phyloP scores from a whole-genome alignment of 2,888 invertebrate species.

The Tholera decimalis region DNA sequence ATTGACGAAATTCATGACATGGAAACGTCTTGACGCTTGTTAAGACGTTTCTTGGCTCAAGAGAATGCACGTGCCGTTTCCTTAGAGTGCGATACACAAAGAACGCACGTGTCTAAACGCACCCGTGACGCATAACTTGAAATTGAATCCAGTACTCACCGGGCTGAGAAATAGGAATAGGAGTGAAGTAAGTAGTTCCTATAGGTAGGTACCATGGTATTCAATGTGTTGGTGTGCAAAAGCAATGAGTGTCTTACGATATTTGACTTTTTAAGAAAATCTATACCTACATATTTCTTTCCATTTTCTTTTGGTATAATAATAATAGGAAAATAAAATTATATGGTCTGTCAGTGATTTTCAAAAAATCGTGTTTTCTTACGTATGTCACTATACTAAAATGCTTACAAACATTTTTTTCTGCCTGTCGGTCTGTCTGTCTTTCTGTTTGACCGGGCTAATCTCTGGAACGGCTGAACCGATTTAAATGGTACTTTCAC shows the following conservation, averaged over 20 bases:
- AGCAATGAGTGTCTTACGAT: not conserved
- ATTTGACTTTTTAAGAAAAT: too few relatives aligned
- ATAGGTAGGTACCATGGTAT: not conserved
- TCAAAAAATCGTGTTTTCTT: too few relatives aligned
- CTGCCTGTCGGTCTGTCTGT: too few relatives aligned
- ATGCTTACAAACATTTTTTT: too few relatives aligned
- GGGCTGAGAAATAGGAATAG: not conserved
- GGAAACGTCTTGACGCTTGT: not conserved
- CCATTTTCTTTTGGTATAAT: too few relatives aligned
- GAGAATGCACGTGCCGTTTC: slow-evolving; percentile 38
- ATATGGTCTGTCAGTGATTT: too few relatives aligned
- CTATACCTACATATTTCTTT: too few relatives aligned
- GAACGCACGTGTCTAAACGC: slow-evolving; percentile 39
- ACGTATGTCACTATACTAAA: too few relatives aligned
- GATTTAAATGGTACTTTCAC: too few relatives aligned
- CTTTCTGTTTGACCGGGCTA: too few relatives aligned
- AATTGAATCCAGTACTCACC: not conserved
- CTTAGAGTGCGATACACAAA: slow-evolving; percentile 21
- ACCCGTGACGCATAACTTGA: slow-evolving; percentile 5
- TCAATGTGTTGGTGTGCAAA: not conserved
- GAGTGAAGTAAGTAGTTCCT: slow-evolving; percentile 5
- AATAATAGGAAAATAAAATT: too few relatives aligned
- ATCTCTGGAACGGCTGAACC: too few relatives aligned
- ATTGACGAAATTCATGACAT: not conserved
- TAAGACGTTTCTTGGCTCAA: not conserved